These are phyloP conservation scores for Nymphicus hollandicus DNA, from an alignment of 2,113 vertebrate genomes.

Conservation along the genomic window DNA sequence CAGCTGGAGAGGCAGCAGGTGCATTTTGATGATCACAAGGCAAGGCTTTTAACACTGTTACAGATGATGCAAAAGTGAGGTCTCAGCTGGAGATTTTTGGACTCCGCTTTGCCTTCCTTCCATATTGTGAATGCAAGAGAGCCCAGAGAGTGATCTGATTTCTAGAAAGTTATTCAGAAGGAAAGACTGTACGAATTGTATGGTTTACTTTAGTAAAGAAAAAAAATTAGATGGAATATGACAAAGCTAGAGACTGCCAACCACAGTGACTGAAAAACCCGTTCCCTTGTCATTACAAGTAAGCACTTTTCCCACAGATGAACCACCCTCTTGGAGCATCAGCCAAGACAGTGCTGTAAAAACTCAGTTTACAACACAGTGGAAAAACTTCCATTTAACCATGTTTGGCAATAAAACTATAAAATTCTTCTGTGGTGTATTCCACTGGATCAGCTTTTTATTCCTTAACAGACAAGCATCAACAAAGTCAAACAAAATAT, in stretches of 20 bases:
- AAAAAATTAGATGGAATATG: neutral
- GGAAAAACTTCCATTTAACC: neutral
- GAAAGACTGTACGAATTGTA: neutral
- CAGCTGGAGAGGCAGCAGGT: neutral
- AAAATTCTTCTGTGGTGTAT: neutral
- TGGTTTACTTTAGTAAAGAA: neutral
- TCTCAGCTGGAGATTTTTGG: neutral
- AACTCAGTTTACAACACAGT: neutral
- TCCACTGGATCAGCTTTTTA: neutral
- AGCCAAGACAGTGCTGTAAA: neutral
- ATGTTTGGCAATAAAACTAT: neutral
- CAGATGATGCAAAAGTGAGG: neutral
- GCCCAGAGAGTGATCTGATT: neutral
- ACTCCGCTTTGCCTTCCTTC: neutral
- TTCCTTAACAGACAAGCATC: neutral
- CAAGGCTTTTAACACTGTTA: neutral
- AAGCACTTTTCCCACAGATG: neutral
- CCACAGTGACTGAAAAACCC: neutral
- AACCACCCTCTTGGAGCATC: neutral
- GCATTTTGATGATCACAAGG: neutral
- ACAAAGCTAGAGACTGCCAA: neutral
- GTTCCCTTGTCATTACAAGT: neutral
- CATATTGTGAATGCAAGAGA: neutral
- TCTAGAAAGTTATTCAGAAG: neutral
- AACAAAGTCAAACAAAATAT: neutral